A percentile compares a stretch with the other conserved stretches of the same genome.
These are phyloP conservation scores for Trissolcus basalis DNA, from an alignment of 1,140 invertebrate species.

Conservation along the genomic window DNA sequence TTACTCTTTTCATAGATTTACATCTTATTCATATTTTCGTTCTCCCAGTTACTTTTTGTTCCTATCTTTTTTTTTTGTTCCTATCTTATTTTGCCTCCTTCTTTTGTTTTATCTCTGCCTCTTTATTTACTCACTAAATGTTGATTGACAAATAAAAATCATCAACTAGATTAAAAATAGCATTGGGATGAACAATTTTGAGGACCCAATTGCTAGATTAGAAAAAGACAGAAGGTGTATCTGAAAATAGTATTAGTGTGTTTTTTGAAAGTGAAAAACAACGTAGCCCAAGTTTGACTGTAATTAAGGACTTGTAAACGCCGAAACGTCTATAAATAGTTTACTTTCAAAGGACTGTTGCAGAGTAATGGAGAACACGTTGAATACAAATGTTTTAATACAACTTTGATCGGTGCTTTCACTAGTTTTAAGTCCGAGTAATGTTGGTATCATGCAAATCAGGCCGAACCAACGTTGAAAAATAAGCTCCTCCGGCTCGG, in stretches of 20 bases:
- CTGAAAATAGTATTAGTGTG: background rate
- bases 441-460: slow-evolving; percentile 42
- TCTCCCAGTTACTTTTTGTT: background rate
- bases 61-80: background rate
- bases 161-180: too few relatives aligned
- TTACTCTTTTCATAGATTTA: too few relatives aligned
- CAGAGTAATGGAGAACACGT: slow-evolving; percentile 29
- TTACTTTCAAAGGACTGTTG: slow-evolving; percentile 26
- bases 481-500: too few relatives aligned
- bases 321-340: slow-evolving; percentile 22
- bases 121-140: too few relatives aligned
- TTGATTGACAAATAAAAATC: too few relatives aligned
- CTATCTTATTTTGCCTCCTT: background rate
- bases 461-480: background rate
- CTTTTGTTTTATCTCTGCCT: too few relatives aligned
- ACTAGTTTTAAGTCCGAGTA: slow-evolving; percentile 29
- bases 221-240: background rate
- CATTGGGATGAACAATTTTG: background rate
- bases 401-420: slow-evolving; percentile 25
- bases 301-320: slow-evolving; percentile 22
- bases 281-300: background rate
- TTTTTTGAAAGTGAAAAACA: too few relatives aligned
- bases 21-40: too few relatives aligned
- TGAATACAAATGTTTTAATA: slow-evolving; percentile 35
- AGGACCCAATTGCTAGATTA: slow-evolving; percentile 2